Percentiles rank a stretch among this genome's conserved stretches.
Conservation (phyloP, 2,113 vertebrate species). For the Argyrosomus japonicus region DNA sequence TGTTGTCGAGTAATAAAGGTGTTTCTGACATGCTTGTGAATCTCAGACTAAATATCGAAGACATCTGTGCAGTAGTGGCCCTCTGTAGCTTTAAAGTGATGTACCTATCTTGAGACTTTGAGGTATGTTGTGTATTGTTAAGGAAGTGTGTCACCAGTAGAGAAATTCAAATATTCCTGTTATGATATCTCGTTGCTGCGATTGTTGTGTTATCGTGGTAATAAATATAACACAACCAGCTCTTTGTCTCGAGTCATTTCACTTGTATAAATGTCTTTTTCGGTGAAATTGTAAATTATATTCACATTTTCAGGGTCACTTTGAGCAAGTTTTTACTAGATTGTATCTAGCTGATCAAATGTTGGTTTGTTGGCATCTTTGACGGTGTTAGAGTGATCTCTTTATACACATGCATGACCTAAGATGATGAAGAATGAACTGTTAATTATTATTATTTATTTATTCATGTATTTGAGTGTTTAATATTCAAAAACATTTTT, state of each 20-base stretch:
- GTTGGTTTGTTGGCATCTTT: neutral
- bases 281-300: neutral
- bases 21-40: conserved; percentile 58
- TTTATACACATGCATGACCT: neutral
- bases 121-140: conserved; percentile 45
- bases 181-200: conserved; percentile 45
- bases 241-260: conserved; percentile 13
- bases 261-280: neutral
- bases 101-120: conserved; percentile 51
- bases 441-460: too few relatives aligned
- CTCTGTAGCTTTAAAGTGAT: conserved; percentile 48
- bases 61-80: conserved; percentile 40
- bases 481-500: too few relatives aligned
- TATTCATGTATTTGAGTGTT: neutral
- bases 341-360: neutral
- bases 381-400: neutral
- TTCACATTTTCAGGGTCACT: neutral
- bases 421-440: neutral
- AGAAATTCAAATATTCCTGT: conserved; percentile 46
- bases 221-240: conserved; percentile 62
- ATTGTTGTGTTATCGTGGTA: conserved; percentile 63
- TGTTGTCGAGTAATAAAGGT: conserved; percentile 59
- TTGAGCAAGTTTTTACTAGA: neutral
- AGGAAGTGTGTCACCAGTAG: conserved; percentile 39
- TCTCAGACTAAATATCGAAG: conserved; percentile 37